A percentile compares a stretch with the other conserved stretches of the same genome.
These are phyloP conservation scores for Mesocentrotus franciscanus DNA, from an alignment of 53 echinoderm and acorn worm genomes.

Conservation along the genomic window DNA sequence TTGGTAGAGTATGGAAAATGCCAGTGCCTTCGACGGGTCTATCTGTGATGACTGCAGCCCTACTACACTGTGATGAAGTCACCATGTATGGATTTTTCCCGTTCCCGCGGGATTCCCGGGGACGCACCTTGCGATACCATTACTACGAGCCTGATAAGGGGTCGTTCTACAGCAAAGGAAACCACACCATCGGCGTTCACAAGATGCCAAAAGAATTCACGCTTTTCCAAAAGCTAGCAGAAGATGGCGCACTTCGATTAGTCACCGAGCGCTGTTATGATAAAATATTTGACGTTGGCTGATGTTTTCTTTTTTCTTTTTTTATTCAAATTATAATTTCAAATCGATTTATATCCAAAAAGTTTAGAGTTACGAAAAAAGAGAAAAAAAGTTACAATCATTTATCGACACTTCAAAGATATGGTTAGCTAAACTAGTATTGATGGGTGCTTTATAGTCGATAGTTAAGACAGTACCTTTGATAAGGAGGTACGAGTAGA, in stretches of 20 bases:
- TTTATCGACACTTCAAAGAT: no score
- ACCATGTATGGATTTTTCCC: constrained; percentile 65
- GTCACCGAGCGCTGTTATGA: constrained; percentile 57
- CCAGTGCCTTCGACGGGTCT: constrained; percentile 63
- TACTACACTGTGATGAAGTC: constrained; percentile 58
- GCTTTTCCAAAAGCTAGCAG: constrained; percentile 36
- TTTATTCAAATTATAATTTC: not conserved
- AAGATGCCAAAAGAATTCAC: constrained; percentile 57
- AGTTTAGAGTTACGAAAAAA: not conserved
- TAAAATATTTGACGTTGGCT: not conserved
- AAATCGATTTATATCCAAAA: not conserved
- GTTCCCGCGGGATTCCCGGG: constrained; percentile 30
- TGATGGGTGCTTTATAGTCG: no score
- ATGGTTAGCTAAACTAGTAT: no score
- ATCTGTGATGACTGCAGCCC: constrained; percentile 43
- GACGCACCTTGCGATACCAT: constrained; percentile 50
- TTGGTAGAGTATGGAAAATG: constrained; percentile 37
- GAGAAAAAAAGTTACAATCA: not conserved
- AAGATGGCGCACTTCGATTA: constrained; percentile 49
- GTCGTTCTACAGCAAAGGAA: constrained; percentile 24
- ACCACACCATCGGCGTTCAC: constrained; percentile 49
- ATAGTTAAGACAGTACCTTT: no score
- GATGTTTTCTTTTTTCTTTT: not conserved
- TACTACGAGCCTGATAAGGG: constrained; percentile 54
- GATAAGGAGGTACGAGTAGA: no score